Base-by-base conservation (phyloP, 2,113 vertebrate species). In the Ellobius talpinus region DNA sequence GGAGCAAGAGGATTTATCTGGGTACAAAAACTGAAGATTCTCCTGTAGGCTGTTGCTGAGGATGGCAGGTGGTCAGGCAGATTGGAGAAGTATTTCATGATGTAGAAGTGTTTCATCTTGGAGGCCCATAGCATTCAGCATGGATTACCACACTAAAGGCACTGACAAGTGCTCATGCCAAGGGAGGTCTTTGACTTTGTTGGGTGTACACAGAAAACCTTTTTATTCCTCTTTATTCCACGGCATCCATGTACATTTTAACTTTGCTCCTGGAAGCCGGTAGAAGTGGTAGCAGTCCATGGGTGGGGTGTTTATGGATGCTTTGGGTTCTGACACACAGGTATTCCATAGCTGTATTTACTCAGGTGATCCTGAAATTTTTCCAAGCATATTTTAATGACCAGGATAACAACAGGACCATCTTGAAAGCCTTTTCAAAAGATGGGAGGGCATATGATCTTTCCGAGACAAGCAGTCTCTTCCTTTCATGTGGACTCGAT, bases 161-260 rank as follows among this genome's bases (percentile, higher is more conserved):
- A 65, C 90, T 90, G 87, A 26, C 73, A 90, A 91, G 29, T 85
- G 63, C 66, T 91, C 81, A 45, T 73, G 74, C 78, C 33, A 77
- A 73, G 36, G 13, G 33, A 77, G 12, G 61, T n/a, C 0, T 89
- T 61, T 61, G 33, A 39, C 68, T n/a, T n/a, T 16, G 21, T n/a
- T 36, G 6, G 63, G 45, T 3, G 3, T 66, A 39, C 8, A 29
- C 17, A 31, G 39, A 50, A 74, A 68, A 72, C 6, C n/a, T n/a
- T 9, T 7, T 16, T 8, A 17, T 66, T 45, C 45, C 11, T 52
- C 42, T 76, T 76, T 88, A 0, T 78, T 50, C 74, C 47, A n/a
- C 0, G 23, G 16, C 72, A n/a, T 50, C 39, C 10, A 29, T 26
- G 36, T 90, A 52, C 78, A 76, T 50, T 76, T 0, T 52, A 87